Evolutionary conservation across 2,888 invertebrate genomes (phyloP).

Genomic region (Latrodectus hesperus): DNA sequence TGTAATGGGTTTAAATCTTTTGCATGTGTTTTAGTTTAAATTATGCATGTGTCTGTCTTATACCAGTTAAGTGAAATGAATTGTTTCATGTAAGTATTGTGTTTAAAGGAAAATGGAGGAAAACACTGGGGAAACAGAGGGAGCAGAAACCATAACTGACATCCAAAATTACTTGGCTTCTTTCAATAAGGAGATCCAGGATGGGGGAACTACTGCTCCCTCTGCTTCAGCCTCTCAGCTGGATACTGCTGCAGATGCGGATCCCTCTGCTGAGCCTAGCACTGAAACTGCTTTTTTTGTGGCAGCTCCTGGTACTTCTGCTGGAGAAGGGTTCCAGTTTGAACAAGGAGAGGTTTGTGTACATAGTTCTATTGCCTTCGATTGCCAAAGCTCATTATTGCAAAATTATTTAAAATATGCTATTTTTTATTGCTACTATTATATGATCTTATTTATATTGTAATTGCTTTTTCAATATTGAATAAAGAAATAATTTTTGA

Average conservation of each 20-base stretch:
- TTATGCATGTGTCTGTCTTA: no score
- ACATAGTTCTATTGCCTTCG: not conserved
- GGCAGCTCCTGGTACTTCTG: constrained; percentile 40
- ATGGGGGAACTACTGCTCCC: constrained; percentile 57
- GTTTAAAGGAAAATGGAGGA: constrained; percentile 51
- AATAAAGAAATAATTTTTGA: no score
- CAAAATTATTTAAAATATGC: not conserved
- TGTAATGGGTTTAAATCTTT: no score
- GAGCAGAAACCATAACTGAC: constrained; percentile 80
- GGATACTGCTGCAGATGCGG: constrained; percentile 27
- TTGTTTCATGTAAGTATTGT: not conserved
- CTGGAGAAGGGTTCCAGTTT: constrained; percentile 59
- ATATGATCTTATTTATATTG: no score
- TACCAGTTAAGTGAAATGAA: no score
- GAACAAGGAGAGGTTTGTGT: constrained; percentile 53
- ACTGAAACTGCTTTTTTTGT: constrained; percentile 59
- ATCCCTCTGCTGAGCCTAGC: constrained; percentile 25
- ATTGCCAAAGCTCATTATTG: not conserved
- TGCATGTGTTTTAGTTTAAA: no score
- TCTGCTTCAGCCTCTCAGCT: constrained; percentile 23
- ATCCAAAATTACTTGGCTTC: constrained; percentile 87
- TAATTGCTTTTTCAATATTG: no score
- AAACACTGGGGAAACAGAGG: constrained; percentile 69
- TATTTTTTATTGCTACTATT: no score
- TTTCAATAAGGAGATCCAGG: constrained; percentile 86